phyloP scores from a whole-genome alignment of 2,888 invertebrate species.

The Tachina fera region DNA sequence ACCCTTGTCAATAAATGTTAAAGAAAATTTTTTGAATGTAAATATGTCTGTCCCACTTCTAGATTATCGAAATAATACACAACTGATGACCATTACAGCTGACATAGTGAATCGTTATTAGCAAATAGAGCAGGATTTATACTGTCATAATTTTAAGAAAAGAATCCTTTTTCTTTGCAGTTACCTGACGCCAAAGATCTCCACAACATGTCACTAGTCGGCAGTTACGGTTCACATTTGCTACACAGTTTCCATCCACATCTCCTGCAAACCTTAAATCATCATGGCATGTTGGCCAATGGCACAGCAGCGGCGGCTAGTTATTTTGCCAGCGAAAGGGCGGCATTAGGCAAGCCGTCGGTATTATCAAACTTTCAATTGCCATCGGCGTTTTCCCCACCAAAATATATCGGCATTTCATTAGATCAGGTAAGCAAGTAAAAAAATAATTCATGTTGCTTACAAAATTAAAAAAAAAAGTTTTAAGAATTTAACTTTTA shows the following conservation, averaged over 20 bases:
- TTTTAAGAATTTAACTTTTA: background rate
- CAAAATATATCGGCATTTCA: slow-evolving; percentile 85
- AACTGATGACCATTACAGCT: slow-evolving; percentile 48
- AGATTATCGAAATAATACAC: slow-evolving; percentile 18
- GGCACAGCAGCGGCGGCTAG: slow-evolving; percentile 79
- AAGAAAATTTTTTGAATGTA: background rate
- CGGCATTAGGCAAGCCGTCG: slow-evolving; percentile 84
- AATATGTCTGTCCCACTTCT: background rate
- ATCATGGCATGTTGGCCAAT: slow-evolving; percentile 84
- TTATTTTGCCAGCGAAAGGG: slow-evolving; percentile 83
- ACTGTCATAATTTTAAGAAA: slow-evolving; percentile 24
- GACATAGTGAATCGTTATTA: slow-evolving; percentile 3
- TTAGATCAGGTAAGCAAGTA: slow-evolving; percentile 81
- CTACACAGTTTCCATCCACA: slow-evolving; percentile 89
- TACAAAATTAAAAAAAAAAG: background rate
- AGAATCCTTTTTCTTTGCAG: slow-evolving; percentile 73
- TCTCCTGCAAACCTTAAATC: slow-evolving; percentile 87
- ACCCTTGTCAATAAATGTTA: slow-evolving; percentile 46
- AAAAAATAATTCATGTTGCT: background rate
- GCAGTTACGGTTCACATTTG: slow-evolving; percentile 88
- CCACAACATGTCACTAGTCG: slow-evolving; percentile 86
- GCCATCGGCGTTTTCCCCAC: slow-evolving; percentile 89
- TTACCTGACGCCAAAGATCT: slow-evolving; percentile 86
- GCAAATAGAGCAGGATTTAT: slow-evolving; percentile 21
- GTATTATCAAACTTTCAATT: slow-evolving; percentile 87